Conservation (phyloP, 1,140 invertebrate genomes). For the Formica exsecta region DNA sequence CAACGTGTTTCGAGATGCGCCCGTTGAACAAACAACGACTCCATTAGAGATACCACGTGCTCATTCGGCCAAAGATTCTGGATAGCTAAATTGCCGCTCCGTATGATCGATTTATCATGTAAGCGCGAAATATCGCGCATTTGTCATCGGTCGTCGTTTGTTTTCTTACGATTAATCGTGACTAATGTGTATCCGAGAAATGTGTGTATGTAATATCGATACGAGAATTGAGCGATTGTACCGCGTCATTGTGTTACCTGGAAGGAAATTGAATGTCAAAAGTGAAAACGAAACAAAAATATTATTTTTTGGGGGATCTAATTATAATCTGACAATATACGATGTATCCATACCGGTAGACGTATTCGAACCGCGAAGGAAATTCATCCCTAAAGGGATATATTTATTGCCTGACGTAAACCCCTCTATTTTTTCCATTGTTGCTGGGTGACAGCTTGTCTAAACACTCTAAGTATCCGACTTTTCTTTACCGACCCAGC, state of each 20-base stretch:
- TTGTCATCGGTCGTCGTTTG: slow-evolving; percentile 34
- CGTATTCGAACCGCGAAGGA: not conserved
- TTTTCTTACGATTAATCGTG: slow-evolving; percentile 20
- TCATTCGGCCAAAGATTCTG: slow-evolving; percentile 67
- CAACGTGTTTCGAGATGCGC: slow-evolving; percentile 39
- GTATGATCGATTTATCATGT: slow-evolving; percentile 43
- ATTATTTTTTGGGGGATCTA: not conserved
- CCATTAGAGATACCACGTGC: slow-evolving; percentile 70
- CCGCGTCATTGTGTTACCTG: too few species aligned
- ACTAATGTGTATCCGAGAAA: not conserved
- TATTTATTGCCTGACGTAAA: slow-evolving; percentile 74
- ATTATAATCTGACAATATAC: not conserved
- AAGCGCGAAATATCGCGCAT: slow-evolving; percentile 3
- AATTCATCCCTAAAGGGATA: not conserved
- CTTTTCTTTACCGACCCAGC: slow-evolving; percentile 57
- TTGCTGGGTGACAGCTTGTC: slow-evolving; percentile 80
- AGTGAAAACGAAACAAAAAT: not conserved
- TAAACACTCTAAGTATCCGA: slow-evolving; percentile 81
- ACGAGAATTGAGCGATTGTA: not conserved
- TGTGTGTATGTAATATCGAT: slow-evolving; percentile 1
- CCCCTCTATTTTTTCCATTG: slow-evolving; percentile 76
- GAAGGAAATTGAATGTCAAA: not conserved
- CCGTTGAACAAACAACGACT: slow-evolving; percentile 72
- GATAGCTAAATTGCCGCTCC: slow-evolving; percentile 51
- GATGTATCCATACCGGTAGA: not conserved